Evolutionary conservation across 2,888 invertebrate species (phyloP).

Genomic region (Metallyticus violacea): DNA sequence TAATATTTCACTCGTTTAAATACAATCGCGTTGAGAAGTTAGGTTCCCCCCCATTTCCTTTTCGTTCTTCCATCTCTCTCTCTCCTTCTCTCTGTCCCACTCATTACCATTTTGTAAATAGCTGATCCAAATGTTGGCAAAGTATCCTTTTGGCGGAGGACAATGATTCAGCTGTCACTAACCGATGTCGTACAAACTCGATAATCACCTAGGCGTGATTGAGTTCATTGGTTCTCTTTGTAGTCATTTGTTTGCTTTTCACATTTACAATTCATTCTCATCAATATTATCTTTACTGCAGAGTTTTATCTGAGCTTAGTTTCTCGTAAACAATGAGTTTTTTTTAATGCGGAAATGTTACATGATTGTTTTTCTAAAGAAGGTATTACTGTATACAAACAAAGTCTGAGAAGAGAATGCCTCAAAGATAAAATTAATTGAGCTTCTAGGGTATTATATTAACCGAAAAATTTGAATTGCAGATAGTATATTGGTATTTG

Average conservation of each 20-base stretch:
- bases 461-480: too few relatives aligned
- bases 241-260: background rate
- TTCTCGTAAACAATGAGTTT: background rate
- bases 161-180: background rate
- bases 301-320: background rate
- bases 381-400: too few relatives aligned
- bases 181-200: background rate
- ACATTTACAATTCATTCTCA: background rate
- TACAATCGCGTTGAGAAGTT: background rate
- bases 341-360: too few relatives aligned
- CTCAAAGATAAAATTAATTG: too few relatives aligned
- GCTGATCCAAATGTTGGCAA: background rate
- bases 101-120: background rate
- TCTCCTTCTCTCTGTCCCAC: too few relatives aligned
- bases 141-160: background rate
- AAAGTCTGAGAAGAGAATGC: too few relatives aligned
- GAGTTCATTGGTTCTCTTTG: background rate
- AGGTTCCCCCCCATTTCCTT: background rate
- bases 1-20: background rate
- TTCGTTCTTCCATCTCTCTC: too few relatives aligned
- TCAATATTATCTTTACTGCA: background rate
- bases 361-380: too few relatives aligned
- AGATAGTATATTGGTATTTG: too few relatives aligned
- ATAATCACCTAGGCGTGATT: background rate
- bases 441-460: too few relatives aligned